These are phyloP conservation scores for Drosophila gaucha DNA, from an alignment of 2,888 invertebrate species.

Conservation along the genomic window DNA sequence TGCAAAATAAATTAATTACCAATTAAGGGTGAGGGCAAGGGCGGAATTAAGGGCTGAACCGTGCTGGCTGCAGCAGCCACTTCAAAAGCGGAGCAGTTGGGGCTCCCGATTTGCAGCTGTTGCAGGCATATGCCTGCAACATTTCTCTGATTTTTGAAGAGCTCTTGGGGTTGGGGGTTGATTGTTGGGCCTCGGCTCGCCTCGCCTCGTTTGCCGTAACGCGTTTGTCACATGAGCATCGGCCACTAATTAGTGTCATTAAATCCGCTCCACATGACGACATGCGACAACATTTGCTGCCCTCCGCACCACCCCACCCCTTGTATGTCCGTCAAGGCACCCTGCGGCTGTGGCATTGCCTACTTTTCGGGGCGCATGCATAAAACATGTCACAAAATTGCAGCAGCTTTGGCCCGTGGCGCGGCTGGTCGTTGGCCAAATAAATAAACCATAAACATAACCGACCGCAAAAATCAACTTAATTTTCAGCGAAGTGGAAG, in stretches of 20 bases:
- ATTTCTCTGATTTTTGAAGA: conserved; percentile 40
- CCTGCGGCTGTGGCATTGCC: conserved; percentile 13
- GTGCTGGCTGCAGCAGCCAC: conserved; percentile 26
- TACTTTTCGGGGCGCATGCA: conserved; percentile 40
- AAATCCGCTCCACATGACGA: conserved; percentile 81
- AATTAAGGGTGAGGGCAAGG: conserved; percentile 71
- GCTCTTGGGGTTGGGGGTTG: not conserved
- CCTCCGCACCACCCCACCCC: not conserved
- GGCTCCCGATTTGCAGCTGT: conserved; percentile 64
- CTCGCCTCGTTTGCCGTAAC: conserved; percentile 53
- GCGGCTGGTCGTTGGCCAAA: conserved; percentile 51
- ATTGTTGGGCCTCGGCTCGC: not conserved
- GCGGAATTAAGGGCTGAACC: conserved; percentile 4
- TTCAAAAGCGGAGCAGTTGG: conserved; percentile 23
- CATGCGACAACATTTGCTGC: conserved; percentile 61
- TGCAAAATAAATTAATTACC: conserved; percentile 84
- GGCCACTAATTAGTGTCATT: conserved; percentile 85
- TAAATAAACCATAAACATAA: conserved; percentile 76
- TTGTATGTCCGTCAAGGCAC: not conserved
- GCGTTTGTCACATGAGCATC: conserved; percentile 83
- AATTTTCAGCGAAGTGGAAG: conserved; percentile 22
- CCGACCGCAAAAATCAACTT: conserved; percentile 67
- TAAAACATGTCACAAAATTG: conserved; percentile 71
- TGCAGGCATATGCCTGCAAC: conserved; percentile 51
- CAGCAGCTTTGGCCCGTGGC: conserved; percentile 20